A percentile compares a stretch with the other conserved stretches of the same genome.
phyloP scores from a whole-genome alignment of 2,888 invertebrate species.

The Drosophila recens region DNA sequence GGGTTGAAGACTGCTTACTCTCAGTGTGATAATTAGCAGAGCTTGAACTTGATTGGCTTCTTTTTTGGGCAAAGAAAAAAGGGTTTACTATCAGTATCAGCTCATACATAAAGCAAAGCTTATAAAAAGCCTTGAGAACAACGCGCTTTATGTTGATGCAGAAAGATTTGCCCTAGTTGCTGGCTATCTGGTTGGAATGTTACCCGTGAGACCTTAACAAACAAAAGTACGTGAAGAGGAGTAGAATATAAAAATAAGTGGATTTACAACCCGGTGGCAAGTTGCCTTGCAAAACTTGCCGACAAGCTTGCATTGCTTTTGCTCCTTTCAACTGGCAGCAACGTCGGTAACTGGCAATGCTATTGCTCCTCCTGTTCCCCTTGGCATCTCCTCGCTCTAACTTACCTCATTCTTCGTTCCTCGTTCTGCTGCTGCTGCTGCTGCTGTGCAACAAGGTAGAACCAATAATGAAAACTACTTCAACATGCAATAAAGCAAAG shows the following conservation, averaged over 20 bases:
- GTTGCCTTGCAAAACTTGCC: constrained; percentile 64
- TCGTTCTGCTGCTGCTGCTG: background rate
- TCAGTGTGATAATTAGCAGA: background rate
- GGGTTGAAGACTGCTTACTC: background rate
- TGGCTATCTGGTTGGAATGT: constrained; percentile 69
- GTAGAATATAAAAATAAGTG: constrained; percentile 26
- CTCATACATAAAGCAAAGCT: constrained; percentile 28
- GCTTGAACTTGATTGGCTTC: background rate
- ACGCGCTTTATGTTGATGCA: constrained; percentile 30
- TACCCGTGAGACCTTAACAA: constrained; percentile 62
- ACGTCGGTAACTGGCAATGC: constrained; percentile 30
- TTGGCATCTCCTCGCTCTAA: background rate
- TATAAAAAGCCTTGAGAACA: constrained; percentile 15
- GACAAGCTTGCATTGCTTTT: constrained; percentile 64
- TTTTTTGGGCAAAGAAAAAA: background rate
- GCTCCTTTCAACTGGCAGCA: constrained; percentile 31
- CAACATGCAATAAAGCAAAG: constrained; percentile 79
- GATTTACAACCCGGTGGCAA: constrained; percentile 45
- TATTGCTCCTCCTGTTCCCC: constrained; percentile 3
- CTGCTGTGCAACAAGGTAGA: constrained; percentile 61
- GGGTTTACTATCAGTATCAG: background rate
- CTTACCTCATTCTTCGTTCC: background rate
- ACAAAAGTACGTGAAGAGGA: constrained; percentile 15
- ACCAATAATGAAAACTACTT: constrained; percentile 74
- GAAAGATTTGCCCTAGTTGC: constrained; percentile 67